A percentile compares a stretch with the other conserved stretches of the same genome.
Evolutionary conservation across 2,113 vertebrate genomes (phyloP).

Genomic region (Felis chaus): DNA sequence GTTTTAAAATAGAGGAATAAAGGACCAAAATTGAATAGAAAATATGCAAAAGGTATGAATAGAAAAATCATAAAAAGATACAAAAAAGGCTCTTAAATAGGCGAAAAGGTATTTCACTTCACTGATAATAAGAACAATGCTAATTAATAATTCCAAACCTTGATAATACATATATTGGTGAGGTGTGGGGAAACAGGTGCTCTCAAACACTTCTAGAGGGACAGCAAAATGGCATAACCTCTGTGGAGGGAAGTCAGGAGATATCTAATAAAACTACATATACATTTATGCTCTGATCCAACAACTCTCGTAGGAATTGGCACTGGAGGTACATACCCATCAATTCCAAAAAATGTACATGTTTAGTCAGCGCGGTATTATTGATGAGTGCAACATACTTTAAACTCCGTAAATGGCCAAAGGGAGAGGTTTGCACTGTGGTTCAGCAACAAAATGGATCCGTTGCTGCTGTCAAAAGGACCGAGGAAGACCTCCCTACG

Average conservation of each 20-base stretch:
- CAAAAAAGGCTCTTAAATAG: not conserved
- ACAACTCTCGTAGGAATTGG: not conserved
- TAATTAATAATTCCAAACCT: not conserved
- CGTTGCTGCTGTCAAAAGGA: not conserved
- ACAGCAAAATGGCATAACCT: not conserved
- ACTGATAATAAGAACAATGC: not conserved
- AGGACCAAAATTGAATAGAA: not conserved
- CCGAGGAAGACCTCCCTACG: not conserved
- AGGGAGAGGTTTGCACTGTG: not conserved
- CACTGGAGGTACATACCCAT: not conserved
- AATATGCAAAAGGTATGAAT: not conserved
- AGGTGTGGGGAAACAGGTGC: not conserved
- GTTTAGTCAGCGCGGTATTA: not conserved
- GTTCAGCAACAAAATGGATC: not conserved
- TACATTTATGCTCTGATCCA: not conserved
- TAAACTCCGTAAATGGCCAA: not conserved
- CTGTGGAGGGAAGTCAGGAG: not conserved
- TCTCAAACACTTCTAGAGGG: not conserved
- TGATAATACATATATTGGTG: not conserved
- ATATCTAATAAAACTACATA: not conserved
- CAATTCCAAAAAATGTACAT: not conserved
- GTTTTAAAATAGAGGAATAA: not conserved
- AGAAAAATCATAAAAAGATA: not conserved
- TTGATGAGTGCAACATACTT: not conserved
- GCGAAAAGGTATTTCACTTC: not conserved